phyloP scores from a whole-genome alignment of 2,113 vertebrate genomes.

The Neotragus moschatus region DNA sequence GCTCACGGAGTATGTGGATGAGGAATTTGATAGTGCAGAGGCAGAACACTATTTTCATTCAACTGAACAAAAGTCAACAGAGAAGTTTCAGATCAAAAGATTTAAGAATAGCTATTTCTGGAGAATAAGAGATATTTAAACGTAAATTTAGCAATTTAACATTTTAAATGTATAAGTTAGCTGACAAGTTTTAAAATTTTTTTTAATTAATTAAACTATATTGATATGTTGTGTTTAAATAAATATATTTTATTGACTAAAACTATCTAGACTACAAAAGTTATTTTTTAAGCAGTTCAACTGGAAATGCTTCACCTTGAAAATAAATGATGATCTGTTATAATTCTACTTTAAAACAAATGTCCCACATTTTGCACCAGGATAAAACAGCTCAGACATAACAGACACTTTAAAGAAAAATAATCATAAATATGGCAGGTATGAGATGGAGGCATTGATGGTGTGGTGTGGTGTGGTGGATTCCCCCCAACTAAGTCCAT shows the following conservation, averaged over 20 bases:
- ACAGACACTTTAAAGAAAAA: constrained; percentile 15
- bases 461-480: background rate
- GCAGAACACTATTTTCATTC: background rate
- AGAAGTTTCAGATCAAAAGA: background rate
- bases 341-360: constrained; percentile 36
- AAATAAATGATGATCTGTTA: constrained; percentile 26
- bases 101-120: constrained; percentile 8
- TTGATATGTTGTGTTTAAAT: background rate
- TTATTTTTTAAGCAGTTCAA: background rate
- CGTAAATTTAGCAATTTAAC: constrained; percentile 13
- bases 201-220: background rate
- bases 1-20: background rate
- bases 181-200: background rate
- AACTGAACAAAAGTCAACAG: background rate
- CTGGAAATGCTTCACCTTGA: background rate
- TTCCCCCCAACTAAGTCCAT: background rate
- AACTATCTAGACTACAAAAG: background rate
- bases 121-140: background rate
- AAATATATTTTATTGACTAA: background rate
- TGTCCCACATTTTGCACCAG: background rate
- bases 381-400: background rate
- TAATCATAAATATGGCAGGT: background rate
- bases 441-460: background rate
- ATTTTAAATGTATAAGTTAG: constrained; percentile 17
- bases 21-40: background rate